Conservation (phyloP, 2,888 invertebrate genomes). For the Morinoia aosen region DNA sequence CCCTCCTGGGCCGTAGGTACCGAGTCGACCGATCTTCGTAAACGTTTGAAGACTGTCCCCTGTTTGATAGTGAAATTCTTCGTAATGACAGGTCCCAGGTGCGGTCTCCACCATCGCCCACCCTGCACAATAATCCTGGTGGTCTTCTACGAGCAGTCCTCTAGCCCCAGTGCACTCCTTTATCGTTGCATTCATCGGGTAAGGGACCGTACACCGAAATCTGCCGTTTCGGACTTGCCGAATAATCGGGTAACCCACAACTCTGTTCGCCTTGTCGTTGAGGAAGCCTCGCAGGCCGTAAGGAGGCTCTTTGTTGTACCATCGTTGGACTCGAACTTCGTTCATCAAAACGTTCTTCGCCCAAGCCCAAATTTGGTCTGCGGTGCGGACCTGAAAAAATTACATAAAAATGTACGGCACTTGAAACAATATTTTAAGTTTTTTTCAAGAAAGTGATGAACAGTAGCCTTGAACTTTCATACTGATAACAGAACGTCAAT, state of each 20-base stretch:
- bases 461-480: no score
- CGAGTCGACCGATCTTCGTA: constrained; percentile 72
- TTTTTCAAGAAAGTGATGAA: background rate
- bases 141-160: constrained; percentile 69
- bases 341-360: constrained; percentile 71
- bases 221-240: constrained; percentile 72
- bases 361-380: constrained; percentile 73
- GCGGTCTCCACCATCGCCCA: constrained; percentile 66
- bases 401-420: background rate
- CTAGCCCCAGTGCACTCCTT: constrained; percentile 68
- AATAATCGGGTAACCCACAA: constrained; percentile 75
- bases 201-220: constrained; percentile 65
- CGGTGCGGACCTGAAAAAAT: constrained; percentile 57
- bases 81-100: constrained; percentile 46
- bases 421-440: background rate
- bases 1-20: constrained; percentile 73
- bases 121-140: constrained; percentile 68
- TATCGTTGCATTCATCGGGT: constrained; percentile 66
- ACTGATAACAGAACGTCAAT: no score
- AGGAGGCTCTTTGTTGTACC: constrained; percentile 74
- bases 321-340: constrained; percentile 72
- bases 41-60: constrained; percentile 71
- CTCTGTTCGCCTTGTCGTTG: constrained; percentile 73
- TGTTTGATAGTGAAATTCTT: constrained; percentile 69
- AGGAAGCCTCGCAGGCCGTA: constrained; percentile 73